Conservation (phyloP, 2,797 vertebrate species). For the Eremophila alpestris region DNA sequence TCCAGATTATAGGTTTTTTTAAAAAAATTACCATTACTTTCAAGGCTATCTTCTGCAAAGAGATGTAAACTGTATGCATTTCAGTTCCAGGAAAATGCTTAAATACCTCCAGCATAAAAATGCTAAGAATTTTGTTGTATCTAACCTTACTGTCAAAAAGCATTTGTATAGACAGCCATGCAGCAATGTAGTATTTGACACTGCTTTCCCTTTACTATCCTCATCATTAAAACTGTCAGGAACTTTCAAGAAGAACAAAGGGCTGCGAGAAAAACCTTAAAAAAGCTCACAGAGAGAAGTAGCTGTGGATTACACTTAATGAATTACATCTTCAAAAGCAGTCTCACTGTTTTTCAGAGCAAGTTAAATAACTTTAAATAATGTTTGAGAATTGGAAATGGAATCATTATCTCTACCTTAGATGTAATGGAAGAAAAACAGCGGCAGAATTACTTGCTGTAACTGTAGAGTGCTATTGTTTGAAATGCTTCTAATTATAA, state of each 20-base stretch:
- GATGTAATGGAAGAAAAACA: not conserved
- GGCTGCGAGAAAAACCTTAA: not conserved
- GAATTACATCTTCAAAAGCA: not conserved
- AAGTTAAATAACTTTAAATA: conserved; percentile 14
- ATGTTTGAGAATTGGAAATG: not conserved
- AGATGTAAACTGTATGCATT: not conserved
- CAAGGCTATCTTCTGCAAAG: not conserved
- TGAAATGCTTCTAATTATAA: conserved; percentile 22
- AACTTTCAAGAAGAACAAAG: conserved; percentile 1
- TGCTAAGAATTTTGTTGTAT: not conserved
- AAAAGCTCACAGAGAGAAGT: not conserved
- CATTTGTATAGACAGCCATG: not conserved
- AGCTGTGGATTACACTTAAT: not conserved
- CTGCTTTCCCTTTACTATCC: not conserved
- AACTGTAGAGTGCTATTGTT: not conserved
- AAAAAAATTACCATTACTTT: conserved; percentile 18
- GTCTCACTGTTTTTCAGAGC: not conserved
- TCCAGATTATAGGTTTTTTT: not conserved
- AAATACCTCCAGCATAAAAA: not conserved
- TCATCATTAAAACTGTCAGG: not conserved
- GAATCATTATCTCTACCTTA: not conserved
- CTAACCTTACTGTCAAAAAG: not conserved
- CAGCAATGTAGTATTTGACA: not conserved
- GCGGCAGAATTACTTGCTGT: not conserved
- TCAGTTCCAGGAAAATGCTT: not conserved